Percentiles rank a stretch among this genome's conserved stretches.
Conservation (phyloP, 2,888 invertebrate genomes). For the Ptilodon capucinus region DNA sequence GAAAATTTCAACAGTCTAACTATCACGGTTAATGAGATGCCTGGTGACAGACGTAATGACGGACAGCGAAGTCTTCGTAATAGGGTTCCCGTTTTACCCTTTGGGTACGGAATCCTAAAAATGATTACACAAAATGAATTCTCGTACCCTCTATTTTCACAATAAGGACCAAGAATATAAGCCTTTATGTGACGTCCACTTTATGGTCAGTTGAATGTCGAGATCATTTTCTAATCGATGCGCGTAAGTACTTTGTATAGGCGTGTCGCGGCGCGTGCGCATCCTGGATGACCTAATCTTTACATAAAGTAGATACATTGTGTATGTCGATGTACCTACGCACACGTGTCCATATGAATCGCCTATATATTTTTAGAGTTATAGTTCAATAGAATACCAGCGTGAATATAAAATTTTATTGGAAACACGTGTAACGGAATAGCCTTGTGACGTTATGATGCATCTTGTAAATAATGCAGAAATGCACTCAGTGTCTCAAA, state of each 20-base stretch:
- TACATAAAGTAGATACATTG: slow-evolving; percentile 23
- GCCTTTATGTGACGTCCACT: too few species aligned
- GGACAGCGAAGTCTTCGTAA: too few species aligned
- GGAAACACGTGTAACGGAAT: slow-evolving; percentile 71
- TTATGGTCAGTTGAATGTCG: not conserved
- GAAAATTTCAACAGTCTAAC: too few species aligned
- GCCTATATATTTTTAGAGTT: slow-evolving; percentile 73
- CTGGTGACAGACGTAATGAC: too few species aligned
- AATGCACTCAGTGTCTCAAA: slow-evolving; percentile 6
- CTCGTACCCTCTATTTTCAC: too few species aligned
- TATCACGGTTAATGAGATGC: too few species aligned
- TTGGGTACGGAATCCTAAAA: too few species aligned
- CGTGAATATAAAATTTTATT: slow-evolving; percentile 77
- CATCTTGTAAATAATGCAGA: slow-evolving; percentile 38
- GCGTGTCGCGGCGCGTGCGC: slow-evolving; percentile 25
- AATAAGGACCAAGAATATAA: too few species aligned
- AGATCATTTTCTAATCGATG: slow-evolving; percentile 2
- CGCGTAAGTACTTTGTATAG: slow-evolving; percentile 6
- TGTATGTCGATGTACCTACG: slow-evolving; percentile 46
- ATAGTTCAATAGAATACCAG: slow-evolving; percentile 64
- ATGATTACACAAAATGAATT: too few species aligned
- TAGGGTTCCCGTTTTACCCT: too few species aligned
- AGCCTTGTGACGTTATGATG: slow-evolving; percentile 45
- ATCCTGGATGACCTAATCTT: slow-evolving; percentile 31
- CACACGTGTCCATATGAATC: slow-evolving; percentile 56